Percentiles rank a stretch among this genome's conserved stretches.
phyloP scores from a whole-genome alignment of 2,888 invertebrate genomes.

The Eilema griseolum region DNA sequence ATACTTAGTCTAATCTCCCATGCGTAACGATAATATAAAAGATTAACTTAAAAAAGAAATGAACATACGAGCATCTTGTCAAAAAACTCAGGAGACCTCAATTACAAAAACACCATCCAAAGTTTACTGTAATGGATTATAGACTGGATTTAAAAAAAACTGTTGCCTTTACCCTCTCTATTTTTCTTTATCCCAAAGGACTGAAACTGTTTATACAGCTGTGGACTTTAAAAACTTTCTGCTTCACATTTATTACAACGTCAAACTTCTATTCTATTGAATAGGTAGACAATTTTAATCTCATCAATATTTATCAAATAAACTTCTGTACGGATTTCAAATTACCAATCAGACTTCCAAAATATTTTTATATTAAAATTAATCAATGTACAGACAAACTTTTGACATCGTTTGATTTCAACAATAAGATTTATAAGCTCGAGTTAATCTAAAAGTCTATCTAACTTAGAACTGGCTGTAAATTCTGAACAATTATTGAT shows the following conservation, averaged over 20 bases:
- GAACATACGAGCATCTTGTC: too few relatives aligned
- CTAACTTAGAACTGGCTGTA: conserved; percentile 2
- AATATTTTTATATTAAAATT: conserved; percentile 14
- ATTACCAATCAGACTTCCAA: conserved; percentile 7
- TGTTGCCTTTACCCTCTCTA: conserved; percentile 1
- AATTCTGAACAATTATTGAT: not conserved
- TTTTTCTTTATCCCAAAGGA: not conserved
- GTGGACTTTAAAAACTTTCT: not conserved
- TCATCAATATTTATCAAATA: conserved; percentile 13
- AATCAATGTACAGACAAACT: conserved; percentile 13
- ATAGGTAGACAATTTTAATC: conserved; percentile 5
- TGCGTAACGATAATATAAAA: too few relatives aligned
- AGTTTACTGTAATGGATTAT: conserved; percentile 1
- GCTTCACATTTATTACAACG: not conserved
- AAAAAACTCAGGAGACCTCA: not conserved
- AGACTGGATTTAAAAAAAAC: conserved; percentile 3
- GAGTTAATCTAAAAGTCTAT: conserved; percentile 12
- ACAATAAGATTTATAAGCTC: conserved; percentile 5
- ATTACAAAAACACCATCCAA: not conserved
- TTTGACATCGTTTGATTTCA: conserved; percentile 3
- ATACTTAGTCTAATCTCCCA: too few relatives aligned
- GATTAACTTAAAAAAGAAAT: too few relatives aligned
- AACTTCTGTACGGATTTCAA: not conserved
- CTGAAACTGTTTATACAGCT: not conserved
- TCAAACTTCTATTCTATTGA: not conserved